phyloP scores from a whole-genome alignment of 2,113 vertebrate species.

The Rhodinocichla rosea region DNA sequence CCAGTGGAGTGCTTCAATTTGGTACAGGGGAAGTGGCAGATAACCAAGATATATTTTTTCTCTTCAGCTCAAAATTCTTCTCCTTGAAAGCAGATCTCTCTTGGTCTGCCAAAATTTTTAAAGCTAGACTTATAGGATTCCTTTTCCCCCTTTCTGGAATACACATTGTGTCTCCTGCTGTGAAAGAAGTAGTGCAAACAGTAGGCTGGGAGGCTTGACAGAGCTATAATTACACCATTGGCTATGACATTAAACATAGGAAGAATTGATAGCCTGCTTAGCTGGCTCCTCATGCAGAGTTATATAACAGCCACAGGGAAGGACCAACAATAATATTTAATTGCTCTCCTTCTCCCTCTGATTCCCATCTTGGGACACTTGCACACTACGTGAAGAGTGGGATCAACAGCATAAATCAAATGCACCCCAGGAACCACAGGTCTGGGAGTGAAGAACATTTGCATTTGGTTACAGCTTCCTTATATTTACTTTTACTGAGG shows the following conservation, averaged over 20 bases:
- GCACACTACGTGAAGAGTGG: not conserved
- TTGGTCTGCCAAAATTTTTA: not conserved
- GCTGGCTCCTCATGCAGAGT: constrained; percentile 10
- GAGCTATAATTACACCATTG: constrained; percentile 40
- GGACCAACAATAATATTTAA: constrained; percentile 54
- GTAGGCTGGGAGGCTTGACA: constrained; percentile 42
- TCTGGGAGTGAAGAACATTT: not conserved
- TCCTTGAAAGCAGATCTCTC: constrained; percentile 1
- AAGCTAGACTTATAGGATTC: constrained; percentile 16
- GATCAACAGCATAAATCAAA: constrained; percentile 44
- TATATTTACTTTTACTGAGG: not conserved
- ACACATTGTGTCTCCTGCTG: constrained; percentile 21
- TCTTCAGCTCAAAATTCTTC: not conserved
- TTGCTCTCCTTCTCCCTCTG: not conserved
- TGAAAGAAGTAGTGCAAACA: constrained; percentile 35
- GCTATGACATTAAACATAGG: not conserved
- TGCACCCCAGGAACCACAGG: not conserved
- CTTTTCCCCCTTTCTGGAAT: not conserved
- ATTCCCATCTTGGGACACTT: constrained; percentile 25
- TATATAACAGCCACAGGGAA: constrained; percentile 1
- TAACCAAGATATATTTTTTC: not conserved
- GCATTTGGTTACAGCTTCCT: not conserved
- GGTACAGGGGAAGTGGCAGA: not conserved
- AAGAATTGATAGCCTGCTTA: constrained; percentile 46
- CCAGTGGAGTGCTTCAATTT: not conserved